Percentiles rank a stretch among this genome's conserved stretches.
phyloP scores from a whole-genome alignment of 2,797 vertebrate genomes.

The Pseudochaenichthys georgianus region DNA sequence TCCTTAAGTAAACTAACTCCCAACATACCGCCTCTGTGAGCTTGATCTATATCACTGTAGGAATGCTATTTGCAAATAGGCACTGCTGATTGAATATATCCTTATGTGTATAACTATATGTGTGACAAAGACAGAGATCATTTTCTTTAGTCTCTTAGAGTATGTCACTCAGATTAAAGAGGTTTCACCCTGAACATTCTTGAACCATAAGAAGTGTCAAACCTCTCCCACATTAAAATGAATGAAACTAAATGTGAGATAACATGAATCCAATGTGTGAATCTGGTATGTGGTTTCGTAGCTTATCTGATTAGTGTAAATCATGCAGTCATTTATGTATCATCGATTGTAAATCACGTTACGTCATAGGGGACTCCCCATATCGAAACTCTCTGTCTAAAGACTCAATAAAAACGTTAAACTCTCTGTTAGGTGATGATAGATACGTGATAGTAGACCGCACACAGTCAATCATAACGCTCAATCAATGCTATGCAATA shows the following conservation, averaged over 20 bases:
- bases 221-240: not conserved
- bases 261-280: not conserved
- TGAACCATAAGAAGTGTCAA: not conserved
- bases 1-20: not conserved
- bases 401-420: not conserved
- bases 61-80: not conserved
- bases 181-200: not conserved
- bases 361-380: conserved; percentile 37
- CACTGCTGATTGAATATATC: not conserved
- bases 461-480: not conserved
- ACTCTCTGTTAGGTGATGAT: not conserved
- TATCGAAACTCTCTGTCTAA: not conserved
- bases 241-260: not conserved
- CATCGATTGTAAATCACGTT: not conserved
- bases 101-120: not conserved
- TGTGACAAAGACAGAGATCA: not conserved
- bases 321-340: rapidly evolving
- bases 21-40: not conserved
- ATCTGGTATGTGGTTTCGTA: not conserved
- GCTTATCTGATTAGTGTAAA: not conserved
- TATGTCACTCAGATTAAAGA: not conserved
- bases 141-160: not conserved
- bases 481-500: not conserved
- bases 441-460: not conserved
- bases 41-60: not conserved